Evolutionary conservation across 2,888 invertebrate species (phyloP).

Genomic region (Psylliodes chrysocephalus): DNA sequence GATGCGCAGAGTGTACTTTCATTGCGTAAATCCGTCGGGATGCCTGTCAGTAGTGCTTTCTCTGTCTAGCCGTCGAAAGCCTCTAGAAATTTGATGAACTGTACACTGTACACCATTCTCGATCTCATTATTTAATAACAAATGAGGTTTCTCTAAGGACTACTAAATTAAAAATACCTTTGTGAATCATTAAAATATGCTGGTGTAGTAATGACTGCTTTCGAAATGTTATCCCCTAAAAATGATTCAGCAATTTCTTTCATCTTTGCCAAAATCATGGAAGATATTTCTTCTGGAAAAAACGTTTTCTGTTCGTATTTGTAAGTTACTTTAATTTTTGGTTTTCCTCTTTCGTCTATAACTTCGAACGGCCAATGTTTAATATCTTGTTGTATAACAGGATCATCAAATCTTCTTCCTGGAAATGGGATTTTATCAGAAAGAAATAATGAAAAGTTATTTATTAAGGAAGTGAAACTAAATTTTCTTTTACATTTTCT

Average conservation of each 20-base stretch:
- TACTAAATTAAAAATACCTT: constrained; percentile 58
- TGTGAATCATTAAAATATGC: constrained; percentile 76
- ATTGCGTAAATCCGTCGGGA: too few species aligned
- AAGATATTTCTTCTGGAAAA: constrained; percentile 66
- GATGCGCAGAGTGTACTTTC: too few species aligned
- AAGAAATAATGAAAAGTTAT: too few species aligned
- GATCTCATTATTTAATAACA: too few species aligned
- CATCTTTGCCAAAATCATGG: constrained; percentile 73
- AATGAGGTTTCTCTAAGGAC: too few species aligned
- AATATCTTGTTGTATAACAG: constrained; percentile 72
- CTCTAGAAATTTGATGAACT: too few species aligned
- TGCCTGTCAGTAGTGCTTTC: too few species aligned
- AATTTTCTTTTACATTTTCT: too few species aligned
- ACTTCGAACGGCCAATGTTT: constrained; percentile 74
- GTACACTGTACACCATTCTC: too few species aligned
- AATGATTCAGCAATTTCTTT: constrained; percentile 67
- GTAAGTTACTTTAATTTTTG: constrained; percentile 62
- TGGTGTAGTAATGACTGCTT: constrained; percentile 70
- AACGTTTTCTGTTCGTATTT: constrained; percentile 64
- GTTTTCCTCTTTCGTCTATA: constrained; percentile 65
- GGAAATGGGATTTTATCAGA: too few species aligned
- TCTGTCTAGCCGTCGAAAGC: too few species aligned
- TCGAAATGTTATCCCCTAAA: constrained; percentile 61
- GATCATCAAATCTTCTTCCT: constrained; percentile 72
- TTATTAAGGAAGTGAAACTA: too few species aligned